Conservation (phyloP, 2,797 vertebrate species). For the Cossypha niveicapilla region DNA sequence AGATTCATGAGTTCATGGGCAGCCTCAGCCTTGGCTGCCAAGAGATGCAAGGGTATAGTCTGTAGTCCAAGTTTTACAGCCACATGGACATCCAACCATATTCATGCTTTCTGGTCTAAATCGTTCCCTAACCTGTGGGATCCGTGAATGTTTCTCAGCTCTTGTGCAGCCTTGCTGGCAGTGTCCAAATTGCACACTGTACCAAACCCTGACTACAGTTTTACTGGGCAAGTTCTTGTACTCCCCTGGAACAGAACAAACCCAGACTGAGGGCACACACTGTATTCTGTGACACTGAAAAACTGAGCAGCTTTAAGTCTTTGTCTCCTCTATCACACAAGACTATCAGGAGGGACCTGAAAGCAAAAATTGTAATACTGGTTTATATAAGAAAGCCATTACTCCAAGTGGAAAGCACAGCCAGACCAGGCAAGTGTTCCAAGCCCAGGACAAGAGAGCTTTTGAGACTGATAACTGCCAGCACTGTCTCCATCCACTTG, state of each 20-base stretch:
- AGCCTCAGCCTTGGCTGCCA: rapidly evolving
- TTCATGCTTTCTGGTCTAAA: neutral
- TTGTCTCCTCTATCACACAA: neutral
- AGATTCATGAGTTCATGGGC: neutral
- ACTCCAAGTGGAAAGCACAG: neutral
- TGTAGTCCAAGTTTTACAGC: neutral
- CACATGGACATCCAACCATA: neutral
- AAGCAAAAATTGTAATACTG: neutral
- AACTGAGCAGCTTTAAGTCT: neutral
- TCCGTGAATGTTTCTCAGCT: neutral
- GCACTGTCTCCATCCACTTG: rapidly evolving
- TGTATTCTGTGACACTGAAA: neutral
- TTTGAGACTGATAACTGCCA: neutral
- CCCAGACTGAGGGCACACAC: neutral
- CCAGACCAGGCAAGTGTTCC: neutral
- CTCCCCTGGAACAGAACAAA: neutral
- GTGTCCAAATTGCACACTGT: rapidly evolving
- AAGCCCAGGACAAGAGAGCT: neutral
- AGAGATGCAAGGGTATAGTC: too few species aligned
- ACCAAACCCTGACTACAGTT: rapidly evolving
- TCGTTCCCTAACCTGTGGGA: neutral
- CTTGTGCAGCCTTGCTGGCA: neutral
- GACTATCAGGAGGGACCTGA: neutral
- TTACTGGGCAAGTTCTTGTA: too few species aligned
- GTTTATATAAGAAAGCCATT: neutral